Percentiles rank a stretch among this genome's conserved stretches.
phyloP scores from a whole-genome alignment of 2,797 vertebrate genomes.

The Halcyon smyrnensis region DNA sequence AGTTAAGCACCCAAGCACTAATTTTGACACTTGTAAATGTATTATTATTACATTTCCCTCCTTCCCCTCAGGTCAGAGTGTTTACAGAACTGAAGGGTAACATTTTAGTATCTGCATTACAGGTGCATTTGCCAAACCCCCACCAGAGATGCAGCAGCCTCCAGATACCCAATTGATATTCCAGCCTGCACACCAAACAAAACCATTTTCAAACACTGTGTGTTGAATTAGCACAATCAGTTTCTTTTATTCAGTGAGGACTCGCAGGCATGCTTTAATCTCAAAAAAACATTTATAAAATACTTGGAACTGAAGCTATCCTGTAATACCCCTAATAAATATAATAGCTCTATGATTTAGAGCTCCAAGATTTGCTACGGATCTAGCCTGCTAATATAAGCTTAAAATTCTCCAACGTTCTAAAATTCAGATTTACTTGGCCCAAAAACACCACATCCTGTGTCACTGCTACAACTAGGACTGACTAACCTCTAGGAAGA shows the following conservation, averaged over 20 bases:
- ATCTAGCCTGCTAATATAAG: neutral
- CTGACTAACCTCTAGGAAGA: neutral
- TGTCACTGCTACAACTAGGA: neutral
- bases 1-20: neutral
- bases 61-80: neutral
- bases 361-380: neutral
- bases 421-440: neutral
- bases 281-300: neutral
- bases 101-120: neutral
- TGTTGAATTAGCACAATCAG: slow-evolving; percentile 3
- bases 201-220: neutral
- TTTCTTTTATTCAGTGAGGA: slow-evolving; percentile 17
- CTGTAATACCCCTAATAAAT: neutral
- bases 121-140: neutral
- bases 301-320: neutral
- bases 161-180: neutral
- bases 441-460: neutral
- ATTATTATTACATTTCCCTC: neutral
- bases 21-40: neutral
- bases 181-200: neutral
- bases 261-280: neutral
- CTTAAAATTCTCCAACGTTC: neutral
- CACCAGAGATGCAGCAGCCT: neutral
- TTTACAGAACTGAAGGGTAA: neutral
- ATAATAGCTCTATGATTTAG: neutral